Conservation (phyloP, 2,797 vertebrate genomes). For the Pipistrellus kuhlii region DNA sequence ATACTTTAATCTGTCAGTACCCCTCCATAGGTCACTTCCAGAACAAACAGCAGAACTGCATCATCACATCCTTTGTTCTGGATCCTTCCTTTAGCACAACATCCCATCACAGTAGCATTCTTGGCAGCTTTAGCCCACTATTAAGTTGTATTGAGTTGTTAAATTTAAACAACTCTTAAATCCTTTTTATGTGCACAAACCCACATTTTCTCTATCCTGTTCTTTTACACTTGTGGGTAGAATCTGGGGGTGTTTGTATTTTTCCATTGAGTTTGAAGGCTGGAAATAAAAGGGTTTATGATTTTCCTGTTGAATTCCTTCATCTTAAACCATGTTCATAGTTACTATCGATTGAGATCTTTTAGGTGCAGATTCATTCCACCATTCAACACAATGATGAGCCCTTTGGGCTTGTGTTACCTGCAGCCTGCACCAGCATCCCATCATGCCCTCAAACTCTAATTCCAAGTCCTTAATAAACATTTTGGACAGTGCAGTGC, state of each 20-base stretch:
- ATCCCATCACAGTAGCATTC: conserved; percentile 16
- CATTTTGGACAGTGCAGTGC: neutral
- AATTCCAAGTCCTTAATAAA: neutral
- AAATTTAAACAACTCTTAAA: conserved; percentile 74
- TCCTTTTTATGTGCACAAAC: conserved; percentile 53
- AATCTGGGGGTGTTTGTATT: conserved; percentile 2
- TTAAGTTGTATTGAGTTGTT: conserved; percentile 67
- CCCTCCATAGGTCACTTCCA: neutral
- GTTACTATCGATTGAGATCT: neutral
- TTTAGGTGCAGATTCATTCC: neutral
- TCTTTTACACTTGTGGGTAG: neutral
- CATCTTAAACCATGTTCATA: neutral
- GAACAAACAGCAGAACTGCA: conserved; percentile 12
- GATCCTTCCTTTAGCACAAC: conserved; percentile 35
- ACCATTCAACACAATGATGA: neutral
- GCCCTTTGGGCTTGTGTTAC: neutral
- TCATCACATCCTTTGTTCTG: neutral
- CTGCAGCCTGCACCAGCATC: neutral
- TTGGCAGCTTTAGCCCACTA: conserved; percentile 27
- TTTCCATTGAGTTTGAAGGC: neutral
- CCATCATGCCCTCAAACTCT: neutral
- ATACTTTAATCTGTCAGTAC: neutral
- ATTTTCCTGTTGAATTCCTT: conserved; percentile 44
- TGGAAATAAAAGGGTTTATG: neutral
- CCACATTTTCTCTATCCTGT: conserved; percentile 47